A percentile compares a stretch with the other conserved stretches of the same genome.
Evolutionary conservation across 2,113 vertebrate species (phyloP).

Genomic region (Oreochromis tanganicae): DNA sequence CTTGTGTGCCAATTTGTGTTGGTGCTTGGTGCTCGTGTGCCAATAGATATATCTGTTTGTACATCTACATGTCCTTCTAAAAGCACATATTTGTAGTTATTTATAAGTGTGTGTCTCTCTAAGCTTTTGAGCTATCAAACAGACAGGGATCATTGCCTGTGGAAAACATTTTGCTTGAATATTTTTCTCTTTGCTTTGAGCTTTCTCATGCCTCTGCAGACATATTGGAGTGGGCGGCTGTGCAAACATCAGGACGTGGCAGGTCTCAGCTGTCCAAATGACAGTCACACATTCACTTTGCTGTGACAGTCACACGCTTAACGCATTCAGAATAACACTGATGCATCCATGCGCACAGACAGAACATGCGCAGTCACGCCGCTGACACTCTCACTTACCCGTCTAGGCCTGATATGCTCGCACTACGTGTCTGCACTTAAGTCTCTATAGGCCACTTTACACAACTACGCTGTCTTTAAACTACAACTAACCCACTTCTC

Average conservation of each 20-base stretch:
- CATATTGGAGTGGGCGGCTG: conserved; percentile 43
- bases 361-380: background rate
- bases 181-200: conserved; percentile 2
- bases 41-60: background rate
- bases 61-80: background rate
- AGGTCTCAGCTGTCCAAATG: conserved; percentile 35
- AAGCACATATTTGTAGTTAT: background rate
- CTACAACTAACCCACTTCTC: background rate
- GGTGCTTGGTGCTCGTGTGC: background rate
- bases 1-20: background rate
- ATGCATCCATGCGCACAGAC: background rate
- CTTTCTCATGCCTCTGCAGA: conserved; percentile 8
- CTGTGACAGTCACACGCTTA: conserved; percentile 32
- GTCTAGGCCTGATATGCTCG: background rate
- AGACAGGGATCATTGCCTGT: background rate
- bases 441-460: background rate
- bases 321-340: conserved; percentile 4
- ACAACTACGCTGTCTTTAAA: background rate
- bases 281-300: conserved; percentile 39
- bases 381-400: background rate
- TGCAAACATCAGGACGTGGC: conserved; percentile 40
- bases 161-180: conserved; percentile 9
- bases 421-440: background rate
- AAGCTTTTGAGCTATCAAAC: background rate
- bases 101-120: background rate